Conservation (phyloP, 2,113 vertebrate species). For the Arothron firmamentum region DNA sequence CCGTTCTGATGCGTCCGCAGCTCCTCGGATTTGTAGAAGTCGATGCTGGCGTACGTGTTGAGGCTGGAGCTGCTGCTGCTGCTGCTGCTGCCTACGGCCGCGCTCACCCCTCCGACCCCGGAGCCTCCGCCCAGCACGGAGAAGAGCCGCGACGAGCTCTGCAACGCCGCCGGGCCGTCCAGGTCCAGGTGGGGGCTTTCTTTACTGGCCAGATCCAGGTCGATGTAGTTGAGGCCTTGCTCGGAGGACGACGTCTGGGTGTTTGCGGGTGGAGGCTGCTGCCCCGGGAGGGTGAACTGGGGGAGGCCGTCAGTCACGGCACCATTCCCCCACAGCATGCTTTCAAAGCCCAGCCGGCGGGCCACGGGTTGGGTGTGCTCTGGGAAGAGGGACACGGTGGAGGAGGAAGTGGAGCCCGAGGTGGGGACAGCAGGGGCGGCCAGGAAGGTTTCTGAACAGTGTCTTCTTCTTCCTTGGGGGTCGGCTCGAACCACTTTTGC, state of each 20-base stretch:
- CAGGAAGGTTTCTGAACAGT: conserved; percentile 78
- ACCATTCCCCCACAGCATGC: conserved; percentile 66
- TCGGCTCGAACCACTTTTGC: conserved; percentile 70
- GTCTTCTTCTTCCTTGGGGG: conserved; percentile 68
- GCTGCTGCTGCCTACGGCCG: conserved; percentile 33
- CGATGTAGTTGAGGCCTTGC: conserved; percentile 82
- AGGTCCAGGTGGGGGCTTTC: conserved; percentile 60
- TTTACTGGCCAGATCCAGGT: conserved; percentile 80
- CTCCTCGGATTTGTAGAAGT: conserved; percentile 80
- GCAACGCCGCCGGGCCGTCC: conserved; percentile 62
- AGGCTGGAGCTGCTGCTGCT: conserved; percentile 53
- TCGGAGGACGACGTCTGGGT: conserved; percentile 63
- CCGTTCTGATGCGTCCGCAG: conserved; percentile 66
- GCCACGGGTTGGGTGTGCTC: conserved; percentile 70
- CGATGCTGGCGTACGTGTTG: conserved; percentile 79
- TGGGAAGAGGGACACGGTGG: conserved; percentile 67
- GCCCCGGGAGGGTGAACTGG: conserved; percentile 50
- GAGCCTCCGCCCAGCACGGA: conserved; percentile 58
- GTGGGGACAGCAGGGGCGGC: conserved; percentile 62
- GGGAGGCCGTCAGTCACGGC: conserved; percentile 43
- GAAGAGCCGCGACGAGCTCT: conserved; percentile 67
- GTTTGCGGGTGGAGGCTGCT: conserved; percentile 45
- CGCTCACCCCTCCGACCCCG: conserved; percentile 33
- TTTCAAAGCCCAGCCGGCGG: conserved; percentile 72
- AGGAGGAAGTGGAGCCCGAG: conserved; percentile 55